phyloP scores from a whole-genome alignment of 2,888 invertebrate genomes.

The Hartigia nigra region DNA sequence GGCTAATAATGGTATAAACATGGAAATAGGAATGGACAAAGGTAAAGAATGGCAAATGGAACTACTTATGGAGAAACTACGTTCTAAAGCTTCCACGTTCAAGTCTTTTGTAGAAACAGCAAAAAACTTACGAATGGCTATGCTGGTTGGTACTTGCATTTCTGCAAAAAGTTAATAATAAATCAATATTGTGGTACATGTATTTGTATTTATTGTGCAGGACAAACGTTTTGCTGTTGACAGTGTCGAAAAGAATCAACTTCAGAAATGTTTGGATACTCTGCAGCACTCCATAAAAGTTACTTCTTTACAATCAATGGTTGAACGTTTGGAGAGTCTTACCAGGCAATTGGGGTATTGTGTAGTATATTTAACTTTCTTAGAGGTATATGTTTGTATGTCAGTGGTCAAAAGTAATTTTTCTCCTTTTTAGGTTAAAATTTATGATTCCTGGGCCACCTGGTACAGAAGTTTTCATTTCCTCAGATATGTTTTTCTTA shows the following conservation, averaged over 20 bases:
- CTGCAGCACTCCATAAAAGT: slow-evolving; percentile 95
- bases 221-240: slow-evolving; percentile 92
- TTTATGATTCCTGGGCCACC: slow-evolving; percentile 88
- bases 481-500: slow-evolving; percentile 96
- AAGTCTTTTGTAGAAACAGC: slow-evolving; percentile 88
- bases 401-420: slow-evolving; percentile 1
- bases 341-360: slow-evolving; percentile 86
- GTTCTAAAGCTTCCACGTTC: slow-evolving; percentile 84
- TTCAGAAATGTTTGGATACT: slow-evolving; percentile 91
- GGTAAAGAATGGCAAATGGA: slow-evolving; percentile 84
- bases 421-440: slow-evolving; percentile 74
- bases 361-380: neutral
- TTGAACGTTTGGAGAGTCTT: slow-evolving; percentile 91
- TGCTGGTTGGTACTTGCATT: slow-evolving; percentile 73
- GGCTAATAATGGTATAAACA: slow-evolving; percentile 10
- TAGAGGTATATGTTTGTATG: slow-evolving; percentile 7
- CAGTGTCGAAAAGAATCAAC: slow-evolving; percentile 83
- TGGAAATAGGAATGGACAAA: slow-evolving; percentile 66
- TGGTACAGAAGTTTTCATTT: slow-evolving; percentile 87
- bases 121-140: slow-evolving; percentile 87
- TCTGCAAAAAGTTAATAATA: neutral
- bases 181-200: neutral
- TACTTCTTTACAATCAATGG: slow-evolving; percentile 89
- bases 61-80: slow-evolving; percentile 90
- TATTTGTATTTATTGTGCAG: slow-evolving; percentile 63